Evolutionary conservation across 2,888 invertebrate species (phyloP), one percentile per base, ranked within the genome.

Genomic region (Lomographa bimaculata): DNA sequence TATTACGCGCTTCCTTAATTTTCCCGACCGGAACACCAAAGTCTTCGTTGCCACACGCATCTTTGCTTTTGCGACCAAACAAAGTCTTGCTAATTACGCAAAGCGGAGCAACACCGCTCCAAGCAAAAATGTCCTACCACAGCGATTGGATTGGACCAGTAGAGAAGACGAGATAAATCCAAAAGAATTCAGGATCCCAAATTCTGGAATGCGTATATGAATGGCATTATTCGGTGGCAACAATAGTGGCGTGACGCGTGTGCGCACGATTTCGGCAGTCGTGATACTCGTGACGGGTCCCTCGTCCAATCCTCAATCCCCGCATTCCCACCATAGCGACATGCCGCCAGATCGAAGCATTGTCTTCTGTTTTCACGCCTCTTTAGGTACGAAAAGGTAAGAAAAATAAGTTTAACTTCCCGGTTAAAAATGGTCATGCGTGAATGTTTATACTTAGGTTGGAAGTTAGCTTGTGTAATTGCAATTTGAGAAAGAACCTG

Each of bases 291-390:
- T 71, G 71, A 64, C 60, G 58, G 26, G 34, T 32, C 38, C 37
- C 28, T 26, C 19, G 18, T 25, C 28, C 29, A 21, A 2, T 4
- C 14, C 2, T 14, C 3, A 2, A 2, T 3, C 4, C 3, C 14
- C 34, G 42, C 76, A 83, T 86, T 84, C 81, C 69, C 64, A 46
- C 57, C 78, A 81, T 80, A 78, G 77, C 80, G 77, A 74, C 75
- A 71, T 79, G 83, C 74, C 82, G 81, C 76, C 80, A 70, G 63
- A 57, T 54, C 49, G 60, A 59, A 55, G 57, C 64, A 67, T 79
- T 77, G 76, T 76, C 69, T 77, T 68, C 76, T 50, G 65, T 70
- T 71, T 75, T 71, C 72, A 79, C 71, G 75, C 64, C 52, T 61
- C 61, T 57, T 59, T 54, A 45, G 19, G 9, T 18, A 19, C 25